These are phyloP conservation scores for Crocuta crocuta DNA, from an alignment of 2,113 vertebrate species.

Conservation along the genomic window DNA sequence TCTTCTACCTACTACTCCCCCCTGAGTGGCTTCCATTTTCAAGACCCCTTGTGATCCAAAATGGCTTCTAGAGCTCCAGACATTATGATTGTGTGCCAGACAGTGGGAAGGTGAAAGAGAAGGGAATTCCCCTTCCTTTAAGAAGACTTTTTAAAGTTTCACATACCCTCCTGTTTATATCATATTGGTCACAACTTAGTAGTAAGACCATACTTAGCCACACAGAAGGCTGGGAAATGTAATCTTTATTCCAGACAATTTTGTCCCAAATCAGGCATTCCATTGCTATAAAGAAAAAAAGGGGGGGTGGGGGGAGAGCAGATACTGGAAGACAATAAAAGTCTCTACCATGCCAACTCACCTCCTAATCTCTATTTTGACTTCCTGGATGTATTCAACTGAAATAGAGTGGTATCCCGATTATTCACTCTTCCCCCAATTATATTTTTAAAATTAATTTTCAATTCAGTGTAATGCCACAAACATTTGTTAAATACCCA, in stretches of 20 bases:
- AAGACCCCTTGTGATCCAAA: slow-evolving; percentile 31
- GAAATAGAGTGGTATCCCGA: background rate
- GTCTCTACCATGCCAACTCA: background rate
- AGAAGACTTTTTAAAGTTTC: background rate
- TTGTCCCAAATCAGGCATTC: background rate
- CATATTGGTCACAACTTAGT: background rate
- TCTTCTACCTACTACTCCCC: background rate
- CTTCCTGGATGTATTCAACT: background rate
- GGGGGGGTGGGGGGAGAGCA: background rate
- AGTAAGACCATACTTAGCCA: background rate
- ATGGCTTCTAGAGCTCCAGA: background rate
- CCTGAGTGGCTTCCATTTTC: background rate
- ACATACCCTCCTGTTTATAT: background rate
- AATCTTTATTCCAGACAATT: slow-evolving; percentile 11
- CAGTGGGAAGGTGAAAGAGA: background rate
- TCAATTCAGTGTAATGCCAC: background rate
- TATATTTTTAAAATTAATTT: background rate
- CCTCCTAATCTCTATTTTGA: background rate
- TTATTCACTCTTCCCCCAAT: background rate
- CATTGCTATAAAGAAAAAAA: background rate
- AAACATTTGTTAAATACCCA: background rate
- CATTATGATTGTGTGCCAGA: background rate
- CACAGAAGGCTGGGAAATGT: background rate
- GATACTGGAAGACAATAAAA: background rate
- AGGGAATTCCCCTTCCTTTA: background rate